Conservation (phyloP, 2,113 vertebrate genomes). For the Orthonyx spaldingii region DNA sequence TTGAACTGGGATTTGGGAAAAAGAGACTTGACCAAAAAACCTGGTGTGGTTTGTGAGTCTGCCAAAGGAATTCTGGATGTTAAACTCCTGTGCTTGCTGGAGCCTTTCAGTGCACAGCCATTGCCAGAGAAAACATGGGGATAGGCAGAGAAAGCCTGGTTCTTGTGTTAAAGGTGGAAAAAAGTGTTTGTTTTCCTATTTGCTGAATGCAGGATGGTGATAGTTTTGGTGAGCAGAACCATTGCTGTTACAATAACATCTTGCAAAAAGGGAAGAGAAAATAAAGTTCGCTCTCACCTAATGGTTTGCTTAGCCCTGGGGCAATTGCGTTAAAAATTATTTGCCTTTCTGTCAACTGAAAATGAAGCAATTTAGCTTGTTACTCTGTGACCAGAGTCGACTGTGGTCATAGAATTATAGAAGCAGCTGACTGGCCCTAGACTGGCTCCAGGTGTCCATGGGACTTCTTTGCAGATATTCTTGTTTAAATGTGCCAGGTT, state of each 20-base stretch:
- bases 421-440: neutral
- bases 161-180: neutral
- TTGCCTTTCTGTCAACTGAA: neutral
- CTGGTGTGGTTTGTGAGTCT: neutral
- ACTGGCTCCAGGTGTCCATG: neutral
- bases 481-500: neutral
- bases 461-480: neutral
- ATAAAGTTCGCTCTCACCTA: neutral
- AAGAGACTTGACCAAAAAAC: neutral
- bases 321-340: neutral
- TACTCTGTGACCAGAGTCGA: rapidly evolving
- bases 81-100: neutral
- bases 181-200: neutral
- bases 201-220: neutral
- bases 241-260: neutral
- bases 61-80: neutral
- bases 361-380: neutral
- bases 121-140: neutral
- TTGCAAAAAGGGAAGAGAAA: neutral
- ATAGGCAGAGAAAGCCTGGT: neutral
- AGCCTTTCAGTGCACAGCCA: neutral
- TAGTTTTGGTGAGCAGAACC: neutral
- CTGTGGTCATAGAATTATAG: neutral
- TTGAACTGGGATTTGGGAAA: neutral
- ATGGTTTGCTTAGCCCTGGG: neutral